Percentiles rank a stretch among this genome's conserved stretches.
These are phyloP conservation scores for Gymnopithys bicolor DNA, from an alignment of 2,797 vertebrate genomes.

Conservation along the genomic window DNA sequence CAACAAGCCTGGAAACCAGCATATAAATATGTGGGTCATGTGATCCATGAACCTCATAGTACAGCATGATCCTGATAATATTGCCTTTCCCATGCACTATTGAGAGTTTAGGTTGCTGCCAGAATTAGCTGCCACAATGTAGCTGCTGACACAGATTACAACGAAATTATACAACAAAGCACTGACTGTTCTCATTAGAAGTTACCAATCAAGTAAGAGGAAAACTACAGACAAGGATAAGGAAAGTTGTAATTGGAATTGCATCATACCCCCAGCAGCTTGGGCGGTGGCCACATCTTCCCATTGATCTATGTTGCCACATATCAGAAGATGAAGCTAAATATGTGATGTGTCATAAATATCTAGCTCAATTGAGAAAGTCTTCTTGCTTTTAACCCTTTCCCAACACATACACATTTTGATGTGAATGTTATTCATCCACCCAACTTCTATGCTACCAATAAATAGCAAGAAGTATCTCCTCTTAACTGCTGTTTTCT, in stretches of 20 bases:
- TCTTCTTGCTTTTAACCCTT: slow-evolving; percentile 12
- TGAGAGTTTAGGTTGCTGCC: not conserved
- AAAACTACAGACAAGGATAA: not conserved
- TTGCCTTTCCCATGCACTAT: not conserved
- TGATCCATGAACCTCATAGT: not conserved
- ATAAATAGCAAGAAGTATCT: not conserved
- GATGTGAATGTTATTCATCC: not conserved
- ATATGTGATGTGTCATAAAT: not conserved
- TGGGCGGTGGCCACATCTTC: not conserved
- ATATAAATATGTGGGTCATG: not conserved
- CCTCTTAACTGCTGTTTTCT: not conserved
- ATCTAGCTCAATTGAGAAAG: not conserved
- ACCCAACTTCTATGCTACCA: not conserved
- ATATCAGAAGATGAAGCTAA: not conserved
- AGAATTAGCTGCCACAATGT: not conserved
- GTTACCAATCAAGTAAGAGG: not conserved
- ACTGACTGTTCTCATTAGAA: slow-evolving; percentile 14
- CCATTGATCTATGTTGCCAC: not conserved
- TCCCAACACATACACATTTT: not conserved
- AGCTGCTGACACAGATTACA: not conserved
- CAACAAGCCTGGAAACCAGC: not conserved
- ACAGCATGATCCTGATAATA: not conserved
- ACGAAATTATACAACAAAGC: not conserved
- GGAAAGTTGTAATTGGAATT: not conserved
- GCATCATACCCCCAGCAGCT: not conserved